Base-by-base conservation (phyloP, 2,797 vertebrate species). In the Botia kubotai region DNA sequence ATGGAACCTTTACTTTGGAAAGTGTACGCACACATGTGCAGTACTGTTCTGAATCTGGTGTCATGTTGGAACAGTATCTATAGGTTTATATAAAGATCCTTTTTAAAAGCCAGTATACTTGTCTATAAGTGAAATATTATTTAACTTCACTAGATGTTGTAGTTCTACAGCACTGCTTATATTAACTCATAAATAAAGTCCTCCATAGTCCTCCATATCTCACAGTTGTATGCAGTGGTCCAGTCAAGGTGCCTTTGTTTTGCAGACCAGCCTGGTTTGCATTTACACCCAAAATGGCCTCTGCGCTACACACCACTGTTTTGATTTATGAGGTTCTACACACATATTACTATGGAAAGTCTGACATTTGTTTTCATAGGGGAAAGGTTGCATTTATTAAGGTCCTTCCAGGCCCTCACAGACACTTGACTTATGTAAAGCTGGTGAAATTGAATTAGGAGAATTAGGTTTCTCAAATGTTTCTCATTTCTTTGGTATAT, bases 261-360 rank as follows among this genome's bases (percentile, higher is more conserved):
- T 26, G 23, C 23, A 26, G 23, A 26, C 23, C 23, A 26, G 23
- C 23, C 23, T 26, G 23, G 23, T 26, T 74, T 36, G 66, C 72
- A 75, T 82, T 82, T 73, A 75, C 67, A 63, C 50, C 55, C 67
- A 75, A 52, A 71, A 21, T 68, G 71, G 81, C 65, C 80, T 73
- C 79, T 3, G 21, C 21, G 26, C 67, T 65, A 48, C 75, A 68
- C 26, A 17, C 23, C 23, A 26, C 70, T 82, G 55, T 74, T 77
- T 50, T 21, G 14, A 87, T 87, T 88, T 87, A 88, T 82, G 71
- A 84, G 74, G 60, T 80, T 73, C 62, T 63, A 80, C 70, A 83
- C 60, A 67, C 73, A 63, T 81, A 84, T 86, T 82, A 83, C 80
- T 48, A 75, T 82, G 79, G 65, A 85, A 86, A 80, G 77, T 76